phyloP scores from a whole-genome alignment of 2,888 invertebrate genomes.

The Drosophila pseudotakahashii region DNA sequence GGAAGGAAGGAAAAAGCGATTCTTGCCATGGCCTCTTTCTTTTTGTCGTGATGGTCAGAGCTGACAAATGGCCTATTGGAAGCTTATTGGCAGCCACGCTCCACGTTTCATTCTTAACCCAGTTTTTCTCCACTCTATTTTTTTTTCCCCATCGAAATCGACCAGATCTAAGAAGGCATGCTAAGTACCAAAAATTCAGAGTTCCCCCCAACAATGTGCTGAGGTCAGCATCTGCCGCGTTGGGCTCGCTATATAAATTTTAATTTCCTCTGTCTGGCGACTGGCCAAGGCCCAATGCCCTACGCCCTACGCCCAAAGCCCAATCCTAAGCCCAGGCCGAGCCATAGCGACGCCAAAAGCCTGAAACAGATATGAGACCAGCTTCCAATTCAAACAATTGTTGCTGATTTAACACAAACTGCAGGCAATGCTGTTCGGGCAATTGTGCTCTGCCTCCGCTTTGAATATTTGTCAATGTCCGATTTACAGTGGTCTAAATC shows the following conservation, averaged over 20 bases:
- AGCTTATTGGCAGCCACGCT: conserved; percentile 74
- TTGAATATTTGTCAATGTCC: conserved; percentile 72
- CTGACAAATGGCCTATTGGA: conserved; percentile 78
- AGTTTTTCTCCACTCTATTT: background rate
- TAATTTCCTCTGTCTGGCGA: conserved; percentile 72
- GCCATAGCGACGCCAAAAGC: conserved; percentile 43
- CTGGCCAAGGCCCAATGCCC: conserved; percentile 40
- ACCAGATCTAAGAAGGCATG: conserved; percentile 49
- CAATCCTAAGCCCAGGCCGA: conserved; percentile 17
- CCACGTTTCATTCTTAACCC: conserved; percentile 58
- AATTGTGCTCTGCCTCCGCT: conserved; percentile 31
- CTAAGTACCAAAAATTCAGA: conserved; percentile 65
- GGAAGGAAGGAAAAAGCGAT: conserved; percentile 21
- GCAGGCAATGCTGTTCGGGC: conserved; percentile 64
- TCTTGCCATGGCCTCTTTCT: conserved; percentile 24
- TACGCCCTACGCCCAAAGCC: background rate
- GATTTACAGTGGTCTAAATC: conserved; percentile 17
- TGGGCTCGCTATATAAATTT: conserved; percentile 71
- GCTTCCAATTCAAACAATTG: conserved; percentile 67
- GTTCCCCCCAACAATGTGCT: conserved; percentile 9
- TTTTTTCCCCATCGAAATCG: background rate
- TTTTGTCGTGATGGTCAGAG: conserved; percentile 53
- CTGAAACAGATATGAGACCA: conserved; percentile 54
- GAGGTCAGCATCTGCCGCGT: conserved; percentile 49
- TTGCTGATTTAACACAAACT: conserved; percentile 75